Conservation (phyloP, 2,888 invertebrate genomes). For the Beris chalybata region DNA sequence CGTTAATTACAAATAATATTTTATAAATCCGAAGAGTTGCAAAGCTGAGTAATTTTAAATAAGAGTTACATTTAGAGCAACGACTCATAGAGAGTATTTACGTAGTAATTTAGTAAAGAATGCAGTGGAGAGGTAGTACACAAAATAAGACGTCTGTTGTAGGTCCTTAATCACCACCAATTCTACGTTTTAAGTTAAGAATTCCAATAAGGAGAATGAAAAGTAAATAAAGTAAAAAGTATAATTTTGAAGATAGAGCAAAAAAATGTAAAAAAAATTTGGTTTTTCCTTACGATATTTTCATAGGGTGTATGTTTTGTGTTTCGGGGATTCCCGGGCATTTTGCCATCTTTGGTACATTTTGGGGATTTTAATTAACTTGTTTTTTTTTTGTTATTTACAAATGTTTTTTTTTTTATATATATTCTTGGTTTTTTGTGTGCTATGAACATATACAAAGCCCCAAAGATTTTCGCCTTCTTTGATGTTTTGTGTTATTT, state of each 20-base stretch:
- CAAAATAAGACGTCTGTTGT: too few species aligned
- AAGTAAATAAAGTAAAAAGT: background rate
- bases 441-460: conserved; percentile 57
- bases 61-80: background rate
- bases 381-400: conserved; percentile 49
- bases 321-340: too few species aligned
- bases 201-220: too few species aligned
- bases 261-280: conserved; percentile 50
- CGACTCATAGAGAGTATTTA: too few species aligned
- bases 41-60: background rate
- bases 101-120: conserved; percentile 5
- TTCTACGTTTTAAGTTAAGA: too few species aligned
- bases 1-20: background rate
- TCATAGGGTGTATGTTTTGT: too few species aligned
- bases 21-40: background rate
- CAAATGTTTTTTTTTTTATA: background rate
- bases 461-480: conserved; percentile 53
- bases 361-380: background rate
- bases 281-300: conserved; percentile 37
- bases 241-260: conserved; percentile 44
- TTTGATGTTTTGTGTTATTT: conserved; percentile 41
- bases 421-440: conserved; percentile 19
- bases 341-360: conserved; percentile 23
- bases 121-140: background rate
- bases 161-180: too few species aligned